Conservation (phyloP, 1,140 invertebrate species). For the Trichonephila clavipes region DNA sequence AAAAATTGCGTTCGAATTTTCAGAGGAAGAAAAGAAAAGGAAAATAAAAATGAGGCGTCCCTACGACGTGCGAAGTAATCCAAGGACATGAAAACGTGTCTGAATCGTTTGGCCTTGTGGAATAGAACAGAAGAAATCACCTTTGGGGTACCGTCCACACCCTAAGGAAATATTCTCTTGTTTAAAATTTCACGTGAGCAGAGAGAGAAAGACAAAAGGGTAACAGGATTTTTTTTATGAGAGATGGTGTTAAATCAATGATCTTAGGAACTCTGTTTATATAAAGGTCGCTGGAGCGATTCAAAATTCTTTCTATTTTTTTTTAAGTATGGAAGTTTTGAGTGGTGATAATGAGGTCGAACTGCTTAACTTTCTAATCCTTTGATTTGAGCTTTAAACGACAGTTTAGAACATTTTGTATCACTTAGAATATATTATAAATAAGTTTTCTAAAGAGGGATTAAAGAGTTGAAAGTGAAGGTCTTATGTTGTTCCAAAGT, state of each 20-base stretch:
- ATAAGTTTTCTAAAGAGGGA: neutral
- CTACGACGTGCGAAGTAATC: neutral
- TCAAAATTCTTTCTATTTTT: neutral
- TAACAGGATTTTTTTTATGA: neutral
- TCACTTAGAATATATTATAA: neutral
- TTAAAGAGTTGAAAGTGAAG: neutral
- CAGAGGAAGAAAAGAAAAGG: neutral
- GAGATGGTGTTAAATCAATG: neutral
- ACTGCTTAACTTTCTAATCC: constrained; percentile 1
- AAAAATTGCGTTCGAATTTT: neutral
- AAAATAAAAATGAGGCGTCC: neutral
- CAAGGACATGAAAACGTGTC: constrained; percentile 11
- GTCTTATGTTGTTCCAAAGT: neutral
- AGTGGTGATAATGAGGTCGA: constrained; percentile 9
- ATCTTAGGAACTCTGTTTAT: neutral
- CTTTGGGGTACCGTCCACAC: constrained; percentile 26
- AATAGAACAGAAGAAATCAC: neutral
- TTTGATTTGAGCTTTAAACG: neutral
- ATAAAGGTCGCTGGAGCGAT: neutral
- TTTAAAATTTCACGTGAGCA: neutral
- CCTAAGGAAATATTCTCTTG: constrained; percentile 19
- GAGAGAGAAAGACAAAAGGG: neutral
- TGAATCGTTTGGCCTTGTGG: neutral
- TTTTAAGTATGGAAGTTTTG: neutral
- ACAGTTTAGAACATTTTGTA: neutral